These are phyloP conservation scores for Cylindroiulus punctatus DNA, from an alignment of 2,888 invertebrate genomes.

Conservation along the genomic window DNA sequence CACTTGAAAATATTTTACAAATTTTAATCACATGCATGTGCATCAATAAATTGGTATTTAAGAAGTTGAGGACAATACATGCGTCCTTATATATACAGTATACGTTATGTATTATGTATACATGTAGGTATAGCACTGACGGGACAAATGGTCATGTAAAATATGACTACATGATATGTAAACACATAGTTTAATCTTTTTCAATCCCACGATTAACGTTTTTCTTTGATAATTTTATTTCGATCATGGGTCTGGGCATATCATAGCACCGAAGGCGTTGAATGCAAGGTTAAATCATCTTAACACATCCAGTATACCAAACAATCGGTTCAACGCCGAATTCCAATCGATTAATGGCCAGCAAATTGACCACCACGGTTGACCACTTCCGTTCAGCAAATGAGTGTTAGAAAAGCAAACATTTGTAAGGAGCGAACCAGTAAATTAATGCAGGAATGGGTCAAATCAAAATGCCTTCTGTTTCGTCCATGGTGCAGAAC, in stretches of 20 bases:
- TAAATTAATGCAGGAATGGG: slow-evolving; percentile 31
- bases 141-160: too few species aligned
- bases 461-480: slow-evolving; percentile 5
- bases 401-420: slow-evolving; percentile 9
- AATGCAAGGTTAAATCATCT: neutral
- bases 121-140: too few species aligned
- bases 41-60: too few species aligned
- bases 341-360: slow-evolving; percentile 38
- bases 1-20: too few species aligned
- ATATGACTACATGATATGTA: too few species aligned
- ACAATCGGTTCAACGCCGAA: slow-evolving; percentile 6
- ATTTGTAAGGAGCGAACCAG: slow-evolving; percentile 11
- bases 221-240: too few species aligned
- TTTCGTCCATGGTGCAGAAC: neutral
- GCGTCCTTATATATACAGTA: too few species aligned
- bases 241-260: neutral
- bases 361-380: slow-evolving; percentile 42
- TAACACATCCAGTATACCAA: neutral
- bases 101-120: too few species aligned
- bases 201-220: too few species aligned
- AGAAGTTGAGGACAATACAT: too few species aligned
- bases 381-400: slow-evolving; percentile 38
- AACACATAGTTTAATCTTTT: too few species aligned
- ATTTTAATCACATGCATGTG: too few species aligned
- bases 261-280: neutral